A percentile compares a stretch with the other conserved stretches of the same genome.
Conservation (phyloP, 2,888 invertebrate species). For the Aspidiotus destructor region DNA sequence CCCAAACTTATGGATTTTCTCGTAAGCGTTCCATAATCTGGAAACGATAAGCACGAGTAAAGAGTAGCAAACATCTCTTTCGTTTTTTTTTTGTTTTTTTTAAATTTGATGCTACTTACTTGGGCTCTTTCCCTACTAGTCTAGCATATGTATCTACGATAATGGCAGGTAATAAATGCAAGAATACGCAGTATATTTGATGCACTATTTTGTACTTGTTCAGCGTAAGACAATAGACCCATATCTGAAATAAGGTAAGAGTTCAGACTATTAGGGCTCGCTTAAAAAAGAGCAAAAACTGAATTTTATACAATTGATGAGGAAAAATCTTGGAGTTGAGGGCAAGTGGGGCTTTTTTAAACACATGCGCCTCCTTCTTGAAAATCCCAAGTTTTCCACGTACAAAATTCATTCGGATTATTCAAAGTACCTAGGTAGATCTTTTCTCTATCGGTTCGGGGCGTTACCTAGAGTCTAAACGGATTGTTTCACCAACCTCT, state of each 20-base stretch:
- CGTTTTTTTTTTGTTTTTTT: not conserved
- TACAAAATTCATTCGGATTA: no score
- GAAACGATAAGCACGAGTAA: conserved; percentile 30
- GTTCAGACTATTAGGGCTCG: not conserved
- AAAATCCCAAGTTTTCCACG: no score
- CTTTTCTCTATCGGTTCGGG: no score
- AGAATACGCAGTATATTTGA: conserved; percentile 50
- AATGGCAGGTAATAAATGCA: conserved; percentile 63
- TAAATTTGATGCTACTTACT: conserved; percentile 43
- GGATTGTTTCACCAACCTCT: no score
- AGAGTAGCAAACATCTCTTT: not conserved
- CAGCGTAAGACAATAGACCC: conserved; percentile 50
- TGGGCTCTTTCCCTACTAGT: conserved; percentile 57
- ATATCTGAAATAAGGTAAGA: conserved; percentile 37
- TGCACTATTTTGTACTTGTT: conserved; percentile 49
- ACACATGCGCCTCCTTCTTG: no score
- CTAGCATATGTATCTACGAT: conserved; percentile 54
- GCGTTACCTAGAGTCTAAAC: no score
- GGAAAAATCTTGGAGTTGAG: no score
- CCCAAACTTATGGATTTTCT: conserved; percentile 63
- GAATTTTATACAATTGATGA: not conserved
- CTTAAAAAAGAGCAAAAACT: not conserved
- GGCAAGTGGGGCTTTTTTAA: no score
- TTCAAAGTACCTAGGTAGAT: no score
- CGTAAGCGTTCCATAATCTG: conserved; percentile 66